Percentiles rank a stretch among this genome's conserved stretches.
phyloP scores from a whole-genome alignment of 2,797 vertebrate species.

The Sphaeramia orbicularis region DNA sequence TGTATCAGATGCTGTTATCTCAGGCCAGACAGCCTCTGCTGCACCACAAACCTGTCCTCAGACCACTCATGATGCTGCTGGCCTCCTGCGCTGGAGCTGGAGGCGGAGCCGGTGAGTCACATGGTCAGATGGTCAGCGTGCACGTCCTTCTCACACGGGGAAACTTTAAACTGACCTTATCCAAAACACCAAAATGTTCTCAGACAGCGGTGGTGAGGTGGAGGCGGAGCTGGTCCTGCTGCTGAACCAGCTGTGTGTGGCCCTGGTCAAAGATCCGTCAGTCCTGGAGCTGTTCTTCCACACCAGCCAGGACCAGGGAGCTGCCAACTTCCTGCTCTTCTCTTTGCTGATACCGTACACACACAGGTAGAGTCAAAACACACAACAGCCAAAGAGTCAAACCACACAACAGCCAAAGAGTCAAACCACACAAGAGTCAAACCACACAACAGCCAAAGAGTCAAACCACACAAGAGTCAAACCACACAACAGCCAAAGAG shows the following conservation, averaged over 20 bases:
- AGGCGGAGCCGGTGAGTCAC: slow-evolving; percentile 59
- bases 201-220: slow-evolving; percentile 84
- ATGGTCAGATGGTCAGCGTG: not conserved
- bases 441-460: too few relatives aligned
- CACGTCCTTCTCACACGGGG: too few relatives aligned
- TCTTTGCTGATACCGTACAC: slow-evolving; percentile 96
- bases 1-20: slow-evolving; percentile 94
- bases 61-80: slow-evolving; percentile 95
- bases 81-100: slow-evolving; percentile 87
- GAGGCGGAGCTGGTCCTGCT: slow-evolving; percentile 92
- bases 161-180: not conserved
- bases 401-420: too few relatives aligned
- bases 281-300: slow-evolving; percentile 97
- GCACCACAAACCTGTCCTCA: slow-evolving; percentile 94
- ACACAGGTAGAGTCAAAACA: slow-evolving; percentile 79
- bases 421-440: too few relatives aligned
- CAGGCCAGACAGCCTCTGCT: slow-evolving; percentile 94
- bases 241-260: slow-evolving; percentile 91
- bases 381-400: slow-evolving; percentile 3
- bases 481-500: too few relatives aligned
- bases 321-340: slow-evolving; percentile 97
- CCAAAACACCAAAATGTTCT: not conserved
- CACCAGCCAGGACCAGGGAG: slow-evolving; percentile 94
- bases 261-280: slow-evolving; percentile 93
- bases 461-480: too few relatives aligned